phyloP scores from a whole-genome alignment of 2,888 invertebrate genomes.

The Dyspetes luteomarginatus region DNA sequence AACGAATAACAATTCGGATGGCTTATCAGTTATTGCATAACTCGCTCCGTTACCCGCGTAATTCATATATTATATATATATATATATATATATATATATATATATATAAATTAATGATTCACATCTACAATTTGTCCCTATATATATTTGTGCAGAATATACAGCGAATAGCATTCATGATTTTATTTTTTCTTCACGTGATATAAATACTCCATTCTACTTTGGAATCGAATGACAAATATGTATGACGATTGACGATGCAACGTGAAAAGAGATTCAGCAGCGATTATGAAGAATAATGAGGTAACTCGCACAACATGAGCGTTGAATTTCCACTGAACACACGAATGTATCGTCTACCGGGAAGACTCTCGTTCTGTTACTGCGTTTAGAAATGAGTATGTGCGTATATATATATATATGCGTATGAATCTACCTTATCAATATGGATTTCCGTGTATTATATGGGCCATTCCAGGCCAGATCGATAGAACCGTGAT shows the following conservation, averaged over 20 bases:
- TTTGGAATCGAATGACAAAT: neutral
- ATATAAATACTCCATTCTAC: neutral
- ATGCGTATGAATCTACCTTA: neutral
- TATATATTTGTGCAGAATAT: too few relatives aligned
- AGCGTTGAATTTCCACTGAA: conserved; percentile 25
- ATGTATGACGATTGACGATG: neutral
- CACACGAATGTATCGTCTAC: conserved; percentile 21
- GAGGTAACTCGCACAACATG: neutral
- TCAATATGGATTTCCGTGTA: neutral
- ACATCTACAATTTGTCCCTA: too few relatives aligned
- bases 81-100: neutral
- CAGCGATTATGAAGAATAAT: conserved; percentile 19
- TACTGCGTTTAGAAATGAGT: conserved; percentile 31
- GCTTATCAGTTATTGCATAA: conserved; percentile 43
- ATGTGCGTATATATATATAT: neutral
- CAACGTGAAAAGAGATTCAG: conserved; percentile 1
- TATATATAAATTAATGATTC: neutral
- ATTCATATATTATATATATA: neutral
- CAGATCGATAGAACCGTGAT: too few relatives aligned
- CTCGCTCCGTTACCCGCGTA: conserved; percentile 2
- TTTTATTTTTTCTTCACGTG: neutral
- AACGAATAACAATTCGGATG: conserved; percentile 49
- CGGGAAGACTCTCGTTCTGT: conserved; percentile 27
- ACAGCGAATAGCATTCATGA: neutral
- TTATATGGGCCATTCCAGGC: too few relatives aligned